Evolutionary conservation across 2,888 invertebrate genomes (phyloP).

Genomic region (Aleiodes testaceus): DNA sequence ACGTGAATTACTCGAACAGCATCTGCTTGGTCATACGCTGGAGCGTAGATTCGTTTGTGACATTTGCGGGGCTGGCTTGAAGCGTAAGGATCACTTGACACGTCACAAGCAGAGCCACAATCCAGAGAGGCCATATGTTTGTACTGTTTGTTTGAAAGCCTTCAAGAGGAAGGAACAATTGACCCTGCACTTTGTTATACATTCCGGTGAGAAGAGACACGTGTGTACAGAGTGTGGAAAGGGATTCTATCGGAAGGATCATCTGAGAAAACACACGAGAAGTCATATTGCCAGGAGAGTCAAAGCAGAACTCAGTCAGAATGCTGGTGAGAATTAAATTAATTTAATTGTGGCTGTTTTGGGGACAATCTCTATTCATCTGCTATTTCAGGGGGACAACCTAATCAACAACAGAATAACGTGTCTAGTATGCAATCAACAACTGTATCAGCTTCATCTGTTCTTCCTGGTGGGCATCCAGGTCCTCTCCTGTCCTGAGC

Average conservation of each 20-base stretch:
- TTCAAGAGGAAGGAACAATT: slow-evolving; percentile 93
- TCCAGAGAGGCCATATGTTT: slow-evolving; percentile 90
- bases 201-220: slow-evolving; percentile 91
- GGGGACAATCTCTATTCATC: too few relatives aligned
- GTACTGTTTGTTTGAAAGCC: slow-evolving; percentile 89
- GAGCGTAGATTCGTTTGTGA: slow-evolving; percentile 91
- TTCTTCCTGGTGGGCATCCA: slow-evolving; percentile 69
- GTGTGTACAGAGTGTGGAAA: slow-evolving; percentile 91
- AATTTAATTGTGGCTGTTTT: too few relatives aligned
- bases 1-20: slow-evolving; percentile 87
- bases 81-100: slow-evolving; percentile 89
- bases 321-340: slow-evolving; percentile 74
- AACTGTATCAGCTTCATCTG: slow-evolving; percentile 65
- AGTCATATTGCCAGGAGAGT: slow-evolving; percentile 89
- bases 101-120: slow-evolving; percentile 92
- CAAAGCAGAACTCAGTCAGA: slow-evolving; percentile 88
- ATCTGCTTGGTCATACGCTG: slow-evolving; percentile 89
- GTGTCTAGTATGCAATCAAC: slow-evolving; percentile 69
- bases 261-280: slow-evolving; percentile 87
- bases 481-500: slow-evolving; percentile 73
- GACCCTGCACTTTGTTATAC: slow-evolving; percentile 91
- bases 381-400: slow-evolving; percentile 63
- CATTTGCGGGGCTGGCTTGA: slow-evolving; percentile 90
- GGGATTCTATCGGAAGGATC: slow-evolving; percentile 92
- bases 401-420: slow-evolving; percentile 69